Conservation (phyloP, 2,797 vertebrate genomes). For the Danio tinwini region DNA sequence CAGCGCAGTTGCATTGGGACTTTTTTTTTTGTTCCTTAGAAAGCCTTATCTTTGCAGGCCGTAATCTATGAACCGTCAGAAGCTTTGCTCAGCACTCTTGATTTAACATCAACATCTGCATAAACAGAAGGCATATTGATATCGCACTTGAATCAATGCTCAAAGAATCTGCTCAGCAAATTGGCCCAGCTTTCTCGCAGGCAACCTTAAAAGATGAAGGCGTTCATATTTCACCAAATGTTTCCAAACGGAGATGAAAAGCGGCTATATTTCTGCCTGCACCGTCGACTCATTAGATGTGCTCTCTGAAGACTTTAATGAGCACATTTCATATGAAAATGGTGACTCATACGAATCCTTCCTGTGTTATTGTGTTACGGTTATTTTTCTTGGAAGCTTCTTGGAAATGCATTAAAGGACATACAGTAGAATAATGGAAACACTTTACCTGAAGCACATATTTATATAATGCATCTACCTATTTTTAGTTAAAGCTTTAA, state of each 20-base stretch:
- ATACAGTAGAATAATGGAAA: background rate
- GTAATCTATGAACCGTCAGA: background rate
- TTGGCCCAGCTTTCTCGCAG: background rate
- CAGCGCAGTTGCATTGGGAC: constrained; percentile 13
- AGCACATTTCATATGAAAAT: constrained; percentile 12
- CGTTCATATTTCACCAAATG: constrained; percentile 26
- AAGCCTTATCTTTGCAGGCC: background rate
- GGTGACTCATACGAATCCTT: background rate
- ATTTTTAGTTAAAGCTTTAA: background rate
- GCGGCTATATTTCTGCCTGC: constrained; percentile 1
- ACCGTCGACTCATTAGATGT: constrained; percentile 19
- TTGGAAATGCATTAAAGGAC: background rate
- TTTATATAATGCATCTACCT: background rate
- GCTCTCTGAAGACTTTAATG: constrained; percentile 35
- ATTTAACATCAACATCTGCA: constrained; percentile 33
- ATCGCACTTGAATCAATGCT: constrained; percentile 25
- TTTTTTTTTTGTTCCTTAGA: background rate
- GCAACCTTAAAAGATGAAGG: constrained; percentile 38
- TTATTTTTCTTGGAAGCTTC: background rate
- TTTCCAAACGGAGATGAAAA: constrained; percentile 16
- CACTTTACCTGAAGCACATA: background rate
- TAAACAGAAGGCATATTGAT: constrained; percentile 40
- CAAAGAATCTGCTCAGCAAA: constrained; percentile 29
- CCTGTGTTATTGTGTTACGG: background rate
- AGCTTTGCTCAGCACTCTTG: constrained; percentile 17